phyloP scores from a whole-genome alignment of 2,888 invertebrate genomes.

The Drosophila atroscutellata region DNA sequence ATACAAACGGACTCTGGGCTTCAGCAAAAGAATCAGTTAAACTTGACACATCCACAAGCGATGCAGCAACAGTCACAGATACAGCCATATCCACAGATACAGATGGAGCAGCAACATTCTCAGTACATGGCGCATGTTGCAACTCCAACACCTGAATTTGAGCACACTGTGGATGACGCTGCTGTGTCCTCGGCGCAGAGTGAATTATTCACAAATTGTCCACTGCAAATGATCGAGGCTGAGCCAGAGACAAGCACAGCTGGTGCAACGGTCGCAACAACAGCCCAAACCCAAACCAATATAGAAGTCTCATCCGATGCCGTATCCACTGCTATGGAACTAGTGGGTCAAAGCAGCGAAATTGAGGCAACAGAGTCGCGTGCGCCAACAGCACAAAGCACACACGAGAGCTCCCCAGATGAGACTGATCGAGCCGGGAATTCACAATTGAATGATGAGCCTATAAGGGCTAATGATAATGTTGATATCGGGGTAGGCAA shows the following conservation, averaged over 20 bases:
- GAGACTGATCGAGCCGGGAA: slow-evolving; percentile 62
- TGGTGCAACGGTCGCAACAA: background rate
- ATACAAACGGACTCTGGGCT: slow-evolving; percentile 31
- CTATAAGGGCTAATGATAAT: background rate
- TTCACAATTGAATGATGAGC: background rate
- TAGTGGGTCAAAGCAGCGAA: slow-evolving; percentile 6
- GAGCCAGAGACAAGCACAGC: background rate
- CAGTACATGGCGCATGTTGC: slow-evolving; percentile 28
- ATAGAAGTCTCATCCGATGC: background rate
- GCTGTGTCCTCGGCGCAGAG: background rate
- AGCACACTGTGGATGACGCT: background rate
- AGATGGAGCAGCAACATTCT: slow-evolving; percentile 22
- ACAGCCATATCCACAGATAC: background rate
- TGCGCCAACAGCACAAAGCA: slow-evolving; percentile 5
- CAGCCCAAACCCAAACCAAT: background rate
- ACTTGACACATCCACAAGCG: slow-evolving; percentile 15
- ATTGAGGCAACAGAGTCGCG: background rate
- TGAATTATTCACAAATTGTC: background rate
- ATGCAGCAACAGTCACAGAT: slow-evolving; percentile 14
- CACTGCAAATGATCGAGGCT: background rate
- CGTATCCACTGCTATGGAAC: slow-evolving; percentile 1
- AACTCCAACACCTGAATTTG: background rate
- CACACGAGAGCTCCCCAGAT: slow-evolving; percentile 44
- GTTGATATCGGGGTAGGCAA: slow-evolving; percentile 4
- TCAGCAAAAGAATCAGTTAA: slow-evolving; percentile 22